Evolutionary conservation across 2,113 vertebrate species (phyloP), one percentile per base, ranked within the genome.

Genomic region (Ammodytes dubius): DNA sequence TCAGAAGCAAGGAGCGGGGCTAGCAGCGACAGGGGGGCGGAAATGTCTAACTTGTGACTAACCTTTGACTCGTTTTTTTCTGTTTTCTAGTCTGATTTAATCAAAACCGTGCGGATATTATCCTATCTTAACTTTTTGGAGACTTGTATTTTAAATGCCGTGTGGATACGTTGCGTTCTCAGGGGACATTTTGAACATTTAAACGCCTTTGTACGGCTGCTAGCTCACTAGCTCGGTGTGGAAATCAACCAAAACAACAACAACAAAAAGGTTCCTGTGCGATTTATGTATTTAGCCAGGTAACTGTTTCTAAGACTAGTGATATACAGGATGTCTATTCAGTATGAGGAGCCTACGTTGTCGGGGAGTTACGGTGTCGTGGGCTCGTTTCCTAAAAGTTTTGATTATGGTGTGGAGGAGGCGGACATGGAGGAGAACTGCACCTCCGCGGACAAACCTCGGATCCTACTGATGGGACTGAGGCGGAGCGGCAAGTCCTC

Each of bases 401-500:
- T 98, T 78, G 97, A 96, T 61, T 99, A 97, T 74, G 97, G 97
- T 63, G 95, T 94, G 80, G 97, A 97, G 77, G 97, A 98, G 73
- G 90, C 94, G 7, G 97, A 97, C 84, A 91, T 95, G 84, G 91
- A 90, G 82, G 96, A 96, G 88, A 94, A 76, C 71, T 91, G 84
- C 52, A 67, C 91, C 40, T 87, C 88, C 59, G 95, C 92, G 76
- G 95, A 97, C 83, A 98, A 98, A 83, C 97, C 98, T 0, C 94
- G 98, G 54, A 99, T 99, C 5, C 90, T 99, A 69, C 94, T 99
- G 3, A 99, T 99, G 98, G 98, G 98, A 12, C 94, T 99, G 66
- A 93, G 97, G 84, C 95, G 98, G 84, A 99, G 97, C 82, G 97
- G 98, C 1, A 99, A 99, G 77, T 99, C 98, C 0, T 99, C 97